These are phyloP conservation scores for Diarsia brunnea DNA, from an alignment of 2,888 invertebrate genomes.

Conservation along the genomic window DNA sequence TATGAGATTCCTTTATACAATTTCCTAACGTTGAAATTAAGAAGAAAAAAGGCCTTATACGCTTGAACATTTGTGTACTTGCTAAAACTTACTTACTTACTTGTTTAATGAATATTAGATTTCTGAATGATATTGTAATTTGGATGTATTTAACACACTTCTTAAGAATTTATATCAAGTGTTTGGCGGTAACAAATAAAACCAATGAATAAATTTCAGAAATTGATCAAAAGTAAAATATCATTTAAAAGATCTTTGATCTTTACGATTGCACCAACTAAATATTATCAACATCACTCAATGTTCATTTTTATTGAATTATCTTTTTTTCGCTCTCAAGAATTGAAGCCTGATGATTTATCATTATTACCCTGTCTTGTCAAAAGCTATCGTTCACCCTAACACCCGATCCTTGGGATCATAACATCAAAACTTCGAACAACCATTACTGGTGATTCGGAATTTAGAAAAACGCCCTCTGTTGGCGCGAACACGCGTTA, in stretches of 20 bases:
- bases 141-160: conserved; percentile 7
- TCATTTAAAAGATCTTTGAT: not conserved
- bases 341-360: not conserved
- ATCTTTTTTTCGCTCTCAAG: not conserved
- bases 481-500: not conserved
- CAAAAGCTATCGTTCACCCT: not conserved
- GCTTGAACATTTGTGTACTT: not conserved
- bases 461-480: not conserved
- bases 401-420: not conserved
- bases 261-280: not conserved
- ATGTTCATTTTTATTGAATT: not conserved
- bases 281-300: not conserved
- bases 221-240: not conserved
- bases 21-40: not conserved
- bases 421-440: not conserved
- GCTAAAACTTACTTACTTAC: no score
- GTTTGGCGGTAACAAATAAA: not conserved
- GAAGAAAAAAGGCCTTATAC: not conserved
- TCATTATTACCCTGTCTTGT: not conserved
- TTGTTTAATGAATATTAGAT: not conserved
- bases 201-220: not conserved
- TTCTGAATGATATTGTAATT: not conserved
- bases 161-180: not conserved
- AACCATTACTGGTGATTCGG: no score
- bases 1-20: not conserved